phyloP scores from a whole-genome alignment of 2,797 vertebrate genomes.

The Pogoniulus pusillus region DNA sequence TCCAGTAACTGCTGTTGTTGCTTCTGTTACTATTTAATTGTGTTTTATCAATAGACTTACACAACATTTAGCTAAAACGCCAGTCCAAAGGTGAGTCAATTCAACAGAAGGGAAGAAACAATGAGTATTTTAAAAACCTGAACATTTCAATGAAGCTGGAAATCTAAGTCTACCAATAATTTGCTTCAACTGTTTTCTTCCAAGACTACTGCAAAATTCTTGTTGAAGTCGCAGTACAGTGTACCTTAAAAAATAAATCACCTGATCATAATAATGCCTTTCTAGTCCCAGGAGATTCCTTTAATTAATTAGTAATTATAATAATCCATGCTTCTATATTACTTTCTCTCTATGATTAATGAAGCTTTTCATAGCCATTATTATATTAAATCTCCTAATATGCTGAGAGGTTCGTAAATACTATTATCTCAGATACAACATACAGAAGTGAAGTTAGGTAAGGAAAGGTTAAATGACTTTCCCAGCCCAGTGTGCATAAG shows the following conservation, averaged over 20 bases:
- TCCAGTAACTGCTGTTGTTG: background rate
- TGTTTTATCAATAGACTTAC: slow-evolving; percentile 31
- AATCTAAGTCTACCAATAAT: background rate
- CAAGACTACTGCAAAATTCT: background rate
- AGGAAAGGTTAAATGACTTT: background rate
- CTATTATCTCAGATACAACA: background rate
- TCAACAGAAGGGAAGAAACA: slow-evolving; percentile 22
- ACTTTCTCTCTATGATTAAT: slow-evolving; percentile 25
- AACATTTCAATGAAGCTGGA: background rate
- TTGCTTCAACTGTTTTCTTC: background rate
- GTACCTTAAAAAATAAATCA: background rate
- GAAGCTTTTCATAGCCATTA: background rate
- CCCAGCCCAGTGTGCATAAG: background rate
- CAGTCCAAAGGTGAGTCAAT: slow-evolving; percentile 45
- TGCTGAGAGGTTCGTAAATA: slow-evolving; percentile 2
- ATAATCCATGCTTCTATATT: background rate
- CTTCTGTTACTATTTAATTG: background rate
- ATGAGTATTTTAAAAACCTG: background rate
- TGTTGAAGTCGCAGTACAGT: background rate
- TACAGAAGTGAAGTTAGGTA: background rate
- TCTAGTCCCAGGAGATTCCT: background rate
- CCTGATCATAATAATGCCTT: background rate
- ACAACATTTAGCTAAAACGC: slow-evolving; percentile 25
- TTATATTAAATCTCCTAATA: slow-evolving; percentile 19
- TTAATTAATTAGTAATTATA: slow-evolving; percentile 44